Conservation (phyloP, 2,797 vertebrate genomes). For the Kryptopterus vitreolus region DNA sequence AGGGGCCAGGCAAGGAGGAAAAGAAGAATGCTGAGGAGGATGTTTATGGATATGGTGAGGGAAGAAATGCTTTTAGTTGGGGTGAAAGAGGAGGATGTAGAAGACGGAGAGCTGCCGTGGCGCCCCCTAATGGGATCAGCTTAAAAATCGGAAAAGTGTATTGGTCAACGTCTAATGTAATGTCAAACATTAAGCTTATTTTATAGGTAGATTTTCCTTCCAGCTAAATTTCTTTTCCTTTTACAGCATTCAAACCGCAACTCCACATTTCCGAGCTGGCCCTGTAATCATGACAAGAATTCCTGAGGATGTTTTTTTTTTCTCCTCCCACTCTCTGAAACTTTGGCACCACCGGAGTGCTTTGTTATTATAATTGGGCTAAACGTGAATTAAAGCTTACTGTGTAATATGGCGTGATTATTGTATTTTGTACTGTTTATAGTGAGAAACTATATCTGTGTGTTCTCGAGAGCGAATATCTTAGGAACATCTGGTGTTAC, state of each 20-base stretch:
- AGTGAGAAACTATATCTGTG: not conserved
- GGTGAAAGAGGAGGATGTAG: too few relatives aligned
- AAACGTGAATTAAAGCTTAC: conserved; percentile 7
- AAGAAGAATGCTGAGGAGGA: too few relatives aligned
- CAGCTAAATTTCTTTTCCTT: not conserved
- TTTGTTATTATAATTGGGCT: not conserved
- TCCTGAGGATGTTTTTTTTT: not conserved
- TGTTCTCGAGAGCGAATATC: not conserved
- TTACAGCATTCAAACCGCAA: not conserved
- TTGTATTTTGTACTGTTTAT: conserved; percentile 2
- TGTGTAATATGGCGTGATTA: not conserved
- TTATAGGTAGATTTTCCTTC: not conserved
- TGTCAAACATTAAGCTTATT: not conserved
- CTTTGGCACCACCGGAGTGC: not conserved
- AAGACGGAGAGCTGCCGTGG: too few relatives aligned
- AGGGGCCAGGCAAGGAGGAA: too few relatives aligned
- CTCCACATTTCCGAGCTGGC: not conserved
- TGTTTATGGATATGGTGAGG: too few relatives aligned
- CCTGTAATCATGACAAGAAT: not conserved
- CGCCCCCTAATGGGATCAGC: too few relatives aligned
- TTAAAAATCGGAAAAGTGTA: not conserved
- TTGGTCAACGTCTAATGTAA: too few relatives aligned
- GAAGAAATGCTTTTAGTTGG: too few relatives aligned
- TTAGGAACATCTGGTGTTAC: not conserved
- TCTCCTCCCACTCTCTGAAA: not conserved